These are phyloP conservation scores for Hemichromis elongatus DNA, from an alignment of 2,113 vertebrate genomes.

Conservation along the genomic window DNA sequence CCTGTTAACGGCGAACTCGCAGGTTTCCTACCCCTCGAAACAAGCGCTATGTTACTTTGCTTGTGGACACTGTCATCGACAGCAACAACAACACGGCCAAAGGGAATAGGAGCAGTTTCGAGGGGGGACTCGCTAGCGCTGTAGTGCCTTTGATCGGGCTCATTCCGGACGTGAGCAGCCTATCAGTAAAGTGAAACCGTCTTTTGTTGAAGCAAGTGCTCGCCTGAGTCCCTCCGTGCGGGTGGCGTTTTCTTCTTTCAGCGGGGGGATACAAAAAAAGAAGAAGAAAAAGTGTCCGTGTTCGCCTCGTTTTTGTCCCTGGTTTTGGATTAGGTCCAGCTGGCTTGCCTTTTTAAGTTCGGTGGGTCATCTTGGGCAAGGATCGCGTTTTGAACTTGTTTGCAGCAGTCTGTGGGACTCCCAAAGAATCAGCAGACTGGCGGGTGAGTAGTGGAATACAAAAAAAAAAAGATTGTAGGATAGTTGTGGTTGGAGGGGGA, in stretches of 20 bases:
- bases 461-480: not conserved
- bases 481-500: not conserved
- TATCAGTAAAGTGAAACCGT: constrained; percentile 73
- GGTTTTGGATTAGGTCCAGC: constrained; percentile 65
- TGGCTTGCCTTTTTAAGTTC: constrained; percentile 45
- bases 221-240: constrained; percentile 46
- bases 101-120: constrained; percentile 29
- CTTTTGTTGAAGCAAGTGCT: constrained; percentile 88
- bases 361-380: constrained; percentile 62
- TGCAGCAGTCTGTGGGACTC: constrained; percentile 66
- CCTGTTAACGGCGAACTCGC: constrained; percentile 74
- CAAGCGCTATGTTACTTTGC: constrained; percentile 60
- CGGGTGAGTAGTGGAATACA: constrained; percentile 70
- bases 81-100: constrained; percentile 48
- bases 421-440: constrained; percentile 76
- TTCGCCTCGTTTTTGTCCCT: constrained; percentile 26
- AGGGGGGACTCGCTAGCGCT: not conserved
- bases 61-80: constrained; percentile 51
- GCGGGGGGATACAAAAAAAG: not conserved
- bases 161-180: constrained; percentile 47
- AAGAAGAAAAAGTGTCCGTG: constrained; percentile 33
- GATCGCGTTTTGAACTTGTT: constrained; percentile 73
- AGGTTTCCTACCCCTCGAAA: constrained; percentile 71
- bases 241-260: constrained; percentile 26
- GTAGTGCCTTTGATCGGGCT: constrained; percentile 14